phyloP scores from a whole-genome alignment of 92 coral and sea anemone species.

The Phymanthus crucifer region DNA sequence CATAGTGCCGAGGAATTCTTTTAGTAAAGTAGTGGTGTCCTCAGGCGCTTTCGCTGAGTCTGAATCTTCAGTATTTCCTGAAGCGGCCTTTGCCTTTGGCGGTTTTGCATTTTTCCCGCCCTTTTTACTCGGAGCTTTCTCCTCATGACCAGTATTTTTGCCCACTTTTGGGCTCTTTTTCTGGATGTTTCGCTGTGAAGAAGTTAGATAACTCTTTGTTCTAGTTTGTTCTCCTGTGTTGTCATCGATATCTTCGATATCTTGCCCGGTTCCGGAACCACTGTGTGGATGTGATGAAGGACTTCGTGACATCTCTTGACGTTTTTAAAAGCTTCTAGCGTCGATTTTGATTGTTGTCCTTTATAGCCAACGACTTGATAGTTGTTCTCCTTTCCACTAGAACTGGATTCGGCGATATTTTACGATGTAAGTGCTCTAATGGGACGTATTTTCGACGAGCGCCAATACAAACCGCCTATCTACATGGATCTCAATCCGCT shows the following conservation, averaged over 20 bases:
- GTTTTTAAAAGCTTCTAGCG: too few relatives aligned
- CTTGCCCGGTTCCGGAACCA: not conserved
- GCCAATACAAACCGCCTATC: not conserved
- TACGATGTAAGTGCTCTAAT: not conserved
- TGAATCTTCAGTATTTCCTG: not conserved
- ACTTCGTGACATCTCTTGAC: too few relatives aligned
- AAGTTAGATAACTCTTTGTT: not conserved
- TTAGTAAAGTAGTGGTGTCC: not conserved
- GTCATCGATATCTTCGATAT: not conserved
- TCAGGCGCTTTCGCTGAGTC: slow-evolving; percentile 18
- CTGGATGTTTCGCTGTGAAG: not conserved
- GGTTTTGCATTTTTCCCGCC: slow-evolving; percentile 16
- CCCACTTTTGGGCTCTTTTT: not conserved
- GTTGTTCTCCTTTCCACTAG: not conserved
- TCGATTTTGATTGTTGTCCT: too few relatives aligned
- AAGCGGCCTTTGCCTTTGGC: slow-evolving; percentile 19
- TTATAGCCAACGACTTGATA: not conserved
- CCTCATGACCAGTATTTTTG: slow-evolving; percentile 9
- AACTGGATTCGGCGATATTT: not conserved
- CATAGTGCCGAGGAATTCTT: slow-evolving; percentile 10
- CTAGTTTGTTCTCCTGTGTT: not conserved
- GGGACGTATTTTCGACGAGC: not conserved
- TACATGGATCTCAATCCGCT: slow-evolving; percentile 1
- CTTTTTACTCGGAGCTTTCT: slow-evolving; percentile 5
- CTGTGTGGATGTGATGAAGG: not conserved